These are phyloP conservation scores for Lucinisca nassula DNA, from an alignment of 2,888 invertebrate species.

Conservation along the genomic window DNA sequence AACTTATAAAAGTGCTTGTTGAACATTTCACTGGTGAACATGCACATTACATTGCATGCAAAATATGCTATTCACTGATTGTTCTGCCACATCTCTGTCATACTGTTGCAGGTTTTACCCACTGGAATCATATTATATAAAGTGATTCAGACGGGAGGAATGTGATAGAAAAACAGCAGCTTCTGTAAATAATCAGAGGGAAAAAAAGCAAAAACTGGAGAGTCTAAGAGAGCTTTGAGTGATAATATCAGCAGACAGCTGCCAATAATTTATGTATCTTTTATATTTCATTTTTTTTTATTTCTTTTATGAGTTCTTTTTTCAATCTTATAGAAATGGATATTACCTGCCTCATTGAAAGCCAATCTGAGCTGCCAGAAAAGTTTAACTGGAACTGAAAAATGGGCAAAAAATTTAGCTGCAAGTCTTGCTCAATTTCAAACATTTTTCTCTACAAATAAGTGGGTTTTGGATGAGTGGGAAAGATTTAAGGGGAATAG, in stretches of 20 bases:
- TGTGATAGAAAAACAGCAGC: not conserved
- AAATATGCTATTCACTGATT: too few species aligned
- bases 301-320: not conserved
- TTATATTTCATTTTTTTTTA: not conserved
- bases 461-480: too few species aligned
- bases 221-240: not conserved
- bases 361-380: not conserved
- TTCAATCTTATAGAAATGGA: not conserved
- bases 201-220: not conserved
- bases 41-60: too few species aligned
- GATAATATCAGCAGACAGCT: not conserved
- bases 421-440: too few species aligned
- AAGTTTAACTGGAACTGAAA: too few species aligned
- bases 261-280: not conserved
- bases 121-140: not conserved
- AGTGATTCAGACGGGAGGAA: not conserved
- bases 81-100: too few species aligned
- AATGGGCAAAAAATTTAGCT: too few species aligned
- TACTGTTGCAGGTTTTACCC: not conserved
- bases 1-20: too few species aligned
- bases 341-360: not conserved
- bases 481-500: too few species aligned
- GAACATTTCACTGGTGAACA: too few species aligned
- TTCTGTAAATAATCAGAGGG: not conserved
- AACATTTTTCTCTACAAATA: too few species aligned